phyloP scores from a whole-genome alignment of 1,140 invertebrate species.

The Neodiprion pinetum region DNA sequence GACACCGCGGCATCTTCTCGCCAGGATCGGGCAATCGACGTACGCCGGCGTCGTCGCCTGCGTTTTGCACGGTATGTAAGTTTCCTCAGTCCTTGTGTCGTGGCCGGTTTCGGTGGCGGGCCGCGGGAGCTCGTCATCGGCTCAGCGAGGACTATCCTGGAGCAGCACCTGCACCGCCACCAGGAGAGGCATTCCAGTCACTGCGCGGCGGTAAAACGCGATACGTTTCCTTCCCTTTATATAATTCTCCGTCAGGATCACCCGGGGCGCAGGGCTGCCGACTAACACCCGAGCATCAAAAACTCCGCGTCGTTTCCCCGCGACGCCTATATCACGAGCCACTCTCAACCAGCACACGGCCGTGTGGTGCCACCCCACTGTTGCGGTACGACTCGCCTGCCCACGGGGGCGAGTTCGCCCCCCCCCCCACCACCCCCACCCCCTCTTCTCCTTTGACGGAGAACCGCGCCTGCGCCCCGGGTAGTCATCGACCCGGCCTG shows the following conservation, averaged over 20 bases:
- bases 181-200: constrained; percentile 11
- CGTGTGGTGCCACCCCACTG: too few relatives aligned
- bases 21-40: constrained; percentile 12
- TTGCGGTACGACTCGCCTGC: background rate
- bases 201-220: background rate
- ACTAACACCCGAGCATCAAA: too few relatives aligned
- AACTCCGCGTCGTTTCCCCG: too few relatives aligned
- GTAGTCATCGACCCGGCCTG: constrained; percentile 52
- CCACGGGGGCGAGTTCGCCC: background rate
- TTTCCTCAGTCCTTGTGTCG: constrained; percentile 29
- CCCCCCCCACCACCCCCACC: background rate
- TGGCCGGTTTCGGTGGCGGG: constrained; percentile 34
- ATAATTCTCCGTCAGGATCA: too few relatives aligned
- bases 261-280: too few relatives aligned
- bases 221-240: too few relatives aligned
- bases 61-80: constrained; percentile 36
- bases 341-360: too few relatives aligned
- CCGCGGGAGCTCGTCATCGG: constrained; percentile 36
- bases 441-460: constrained; percentile 3
- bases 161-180: constrained; percentile 26
- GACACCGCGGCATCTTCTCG: constrained; percentile 80
- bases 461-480: constrained; percentile 44
- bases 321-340: too few relatives aligned
- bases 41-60: constrained; percentile 37
- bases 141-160: constrained; percentile 27